Evolutionary conservation across 2,113 vertebrate genomes (phyloP).

Genomic region (Bucco capensis): DNA sequence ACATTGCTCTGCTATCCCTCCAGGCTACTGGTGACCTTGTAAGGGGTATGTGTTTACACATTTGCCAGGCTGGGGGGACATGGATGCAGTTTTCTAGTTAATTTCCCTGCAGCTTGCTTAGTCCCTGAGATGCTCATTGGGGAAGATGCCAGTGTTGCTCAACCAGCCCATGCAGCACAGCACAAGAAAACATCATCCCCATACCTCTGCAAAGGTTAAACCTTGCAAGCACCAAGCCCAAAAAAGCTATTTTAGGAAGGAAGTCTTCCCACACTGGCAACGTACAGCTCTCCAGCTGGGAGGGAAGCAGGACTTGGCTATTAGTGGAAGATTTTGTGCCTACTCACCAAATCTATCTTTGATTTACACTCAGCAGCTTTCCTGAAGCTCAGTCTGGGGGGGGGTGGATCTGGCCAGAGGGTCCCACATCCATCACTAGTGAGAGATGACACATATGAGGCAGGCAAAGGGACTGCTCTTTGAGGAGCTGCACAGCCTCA

Average conservation of each 20-base stretch:
- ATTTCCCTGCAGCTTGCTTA: neutral
- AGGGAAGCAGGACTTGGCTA: neutral
- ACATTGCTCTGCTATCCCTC: neutral
- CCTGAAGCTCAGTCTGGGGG: neutral
- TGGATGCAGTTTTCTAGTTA: neutral
- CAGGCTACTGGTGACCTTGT: neutral
- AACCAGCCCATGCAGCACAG: rapidly evolving
- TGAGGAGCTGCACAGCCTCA: neutral
- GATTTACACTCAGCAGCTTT: neutral
- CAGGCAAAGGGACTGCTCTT: neutral
- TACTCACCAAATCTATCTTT: neutral
- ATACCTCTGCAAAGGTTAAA: neutral
- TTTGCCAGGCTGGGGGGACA: neutral
- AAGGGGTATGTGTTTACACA: neutral
- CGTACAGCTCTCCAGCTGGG: neutral
- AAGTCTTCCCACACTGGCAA: neutral
- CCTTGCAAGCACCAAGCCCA: neutral
- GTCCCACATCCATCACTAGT: rapidly evolving
- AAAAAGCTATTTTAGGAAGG: neutral
- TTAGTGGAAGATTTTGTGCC: neutral
- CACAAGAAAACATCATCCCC: neutral
- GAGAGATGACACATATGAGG: rapidly evolving
- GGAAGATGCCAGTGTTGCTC: rapidly evolving
- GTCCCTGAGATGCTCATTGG: rapidly evolving
- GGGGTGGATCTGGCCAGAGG: rapidly evolving